These are phyloP conservation scores for Crepidodera aurea DNA, from an alignment of 2,888 invertebrate genomes.

Conservation along the genomic window DNA sequence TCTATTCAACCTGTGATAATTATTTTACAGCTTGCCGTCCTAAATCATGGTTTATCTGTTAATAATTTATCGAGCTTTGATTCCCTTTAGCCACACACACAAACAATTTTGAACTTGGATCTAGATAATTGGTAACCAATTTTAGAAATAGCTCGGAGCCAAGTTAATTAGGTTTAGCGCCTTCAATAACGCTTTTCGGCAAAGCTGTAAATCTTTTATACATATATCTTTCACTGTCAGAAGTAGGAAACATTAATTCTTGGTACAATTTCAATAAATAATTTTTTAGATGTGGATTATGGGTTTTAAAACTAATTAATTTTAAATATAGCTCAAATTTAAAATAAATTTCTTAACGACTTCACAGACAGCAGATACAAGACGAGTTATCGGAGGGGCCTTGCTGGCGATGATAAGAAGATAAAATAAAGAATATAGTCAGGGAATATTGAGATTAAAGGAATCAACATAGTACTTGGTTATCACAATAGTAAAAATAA, in stretches of 20 bases:
- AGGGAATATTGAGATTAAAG: too few relatives aligned
- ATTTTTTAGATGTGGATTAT: too few relatives aligned
- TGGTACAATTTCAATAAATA: neutral
- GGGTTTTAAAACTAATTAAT: too few relatives aligned
- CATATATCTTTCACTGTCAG: neutral
- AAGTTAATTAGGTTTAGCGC: neutral
- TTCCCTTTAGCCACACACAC: neutral
- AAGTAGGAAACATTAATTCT: neutral
- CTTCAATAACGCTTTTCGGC: conserved; percentile 5
- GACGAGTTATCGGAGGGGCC: too few relatives aligned
- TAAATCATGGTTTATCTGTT: conserved; percentile 1
- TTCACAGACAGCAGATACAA: too few relatives aligned
- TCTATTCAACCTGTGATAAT: too few relatives aligned
- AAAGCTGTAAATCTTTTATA: neutral
- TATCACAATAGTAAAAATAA: too few relatives aligned
- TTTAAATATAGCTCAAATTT: neutral
- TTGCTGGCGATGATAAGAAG: too few relatives aligned
- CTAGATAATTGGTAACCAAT: neutral
- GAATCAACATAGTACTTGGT: too few relatives aligned
- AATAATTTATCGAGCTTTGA: conserved; percentile 3
- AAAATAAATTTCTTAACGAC: too few relatives aligned
- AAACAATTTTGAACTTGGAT: conserved; percentile 1
- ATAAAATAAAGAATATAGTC: too few relatives aligned
- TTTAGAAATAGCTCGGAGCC: neutral
- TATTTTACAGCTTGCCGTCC: too few relatives aligned